Evolutionary conservation across 2,113 vertebrate species (phyloP).

Genomic region (Gambusia holbrooki): DNA sequence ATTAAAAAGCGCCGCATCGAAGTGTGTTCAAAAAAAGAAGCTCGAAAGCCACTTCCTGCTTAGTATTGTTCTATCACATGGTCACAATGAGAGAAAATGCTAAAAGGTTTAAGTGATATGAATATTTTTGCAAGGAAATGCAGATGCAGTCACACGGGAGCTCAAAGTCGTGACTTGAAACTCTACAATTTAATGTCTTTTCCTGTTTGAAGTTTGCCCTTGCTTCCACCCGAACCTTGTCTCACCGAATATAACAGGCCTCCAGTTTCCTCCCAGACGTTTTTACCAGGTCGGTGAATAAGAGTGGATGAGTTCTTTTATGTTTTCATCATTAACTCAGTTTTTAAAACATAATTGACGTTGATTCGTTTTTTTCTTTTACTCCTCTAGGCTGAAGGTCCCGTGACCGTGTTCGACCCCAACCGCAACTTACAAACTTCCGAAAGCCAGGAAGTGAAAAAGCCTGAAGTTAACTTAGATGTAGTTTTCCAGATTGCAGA

Average conservation of each 20-base stretch:
- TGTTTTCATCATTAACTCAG: neutral
- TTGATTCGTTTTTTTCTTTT: conserved; percentile 18
- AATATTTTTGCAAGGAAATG: neutral
- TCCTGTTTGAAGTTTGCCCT: conserved; percentile 62
- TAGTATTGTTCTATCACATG: neutral
- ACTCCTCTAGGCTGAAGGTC: conserved; percentile 72
- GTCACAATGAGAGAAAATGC: neutral
- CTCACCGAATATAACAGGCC: conserved; percentile 32
- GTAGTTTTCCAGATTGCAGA: conserved; percentile 83
- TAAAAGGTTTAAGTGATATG: neutral
- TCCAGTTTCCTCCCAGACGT: conserved; percentile 66
- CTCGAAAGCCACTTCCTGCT: neutral
- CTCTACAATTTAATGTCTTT: conserved; percentile 1
- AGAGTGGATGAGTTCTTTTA: neutral
- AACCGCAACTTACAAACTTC: conserved; percentile 52
- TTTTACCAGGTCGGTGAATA: conserved; percentile 74
- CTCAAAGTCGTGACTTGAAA: neutral
- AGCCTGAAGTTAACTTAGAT: conserved; percentile 79
- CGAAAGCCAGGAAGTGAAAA: conserved; percentile 72
- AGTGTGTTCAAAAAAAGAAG: neutral
- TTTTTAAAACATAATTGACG: neutral
- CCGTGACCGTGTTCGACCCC: conserved; percentile 49
- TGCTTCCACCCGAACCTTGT: conserved; percentile 61
- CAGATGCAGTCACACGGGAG: neutral
- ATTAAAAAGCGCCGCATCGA: neutral